These are phyloP conservation scores for Idaea biselata DNA, from an alignment of 2,888 invertebrate genomes.

Conservation along the genomic window DNA sequence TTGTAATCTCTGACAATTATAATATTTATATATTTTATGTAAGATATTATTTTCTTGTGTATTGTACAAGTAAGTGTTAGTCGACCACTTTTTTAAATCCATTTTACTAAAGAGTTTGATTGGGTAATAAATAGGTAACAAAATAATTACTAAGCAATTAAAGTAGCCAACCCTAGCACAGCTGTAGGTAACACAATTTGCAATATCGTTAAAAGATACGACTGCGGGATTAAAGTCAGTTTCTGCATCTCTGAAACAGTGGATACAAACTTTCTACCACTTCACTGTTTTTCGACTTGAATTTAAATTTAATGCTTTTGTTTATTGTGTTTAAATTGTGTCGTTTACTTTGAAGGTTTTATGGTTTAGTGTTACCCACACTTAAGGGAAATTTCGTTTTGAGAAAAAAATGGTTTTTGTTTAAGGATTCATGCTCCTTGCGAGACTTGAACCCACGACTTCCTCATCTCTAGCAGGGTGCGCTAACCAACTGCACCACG, in stretches of 20 bases:
- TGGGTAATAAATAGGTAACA: not conserved
- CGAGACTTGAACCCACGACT: no score
- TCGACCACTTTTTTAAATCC: no score
- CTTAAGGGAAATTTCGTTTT: no score
- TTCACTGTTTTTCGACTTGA: constrained; percentile 3
- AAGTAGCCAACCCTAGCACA: constrained; percentile 13
- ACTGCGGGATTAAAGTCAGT: constrained; percentile 54
- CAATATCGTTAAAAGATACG: constrained; percentile 59
- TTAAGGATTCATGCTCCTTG: no score
- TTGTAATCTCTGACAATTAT: no score
- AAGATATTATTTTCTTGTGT: no score
- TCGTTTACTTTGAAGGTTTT: not conserved
- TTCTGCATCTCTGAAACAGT: constrained; percentile 10
- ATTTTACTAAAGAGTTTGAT: not conserved
- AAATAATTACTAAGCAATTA: not conserved
- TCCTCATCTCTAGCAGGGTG: no score
- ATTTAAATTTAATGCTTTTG: constrained; percentile 1
- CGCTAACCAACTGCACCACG: no score
- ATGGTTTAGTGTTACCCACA: not conserved
- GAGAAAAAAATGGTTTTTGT: no score
- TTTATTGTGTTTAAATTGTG: not conserved
- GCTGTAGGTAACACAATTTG: constrained; percentile 63
- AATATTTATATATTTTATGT: no score
- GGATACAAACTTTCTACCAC: constrained; percentile 1
- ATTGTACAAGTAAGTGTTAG: no score